A percentile compares a stretch with the other conserved stretches of the same genome.
Conservation (phyloP, 2,888 invertebrate genomes). For the Girardia tigrina region DNA sequence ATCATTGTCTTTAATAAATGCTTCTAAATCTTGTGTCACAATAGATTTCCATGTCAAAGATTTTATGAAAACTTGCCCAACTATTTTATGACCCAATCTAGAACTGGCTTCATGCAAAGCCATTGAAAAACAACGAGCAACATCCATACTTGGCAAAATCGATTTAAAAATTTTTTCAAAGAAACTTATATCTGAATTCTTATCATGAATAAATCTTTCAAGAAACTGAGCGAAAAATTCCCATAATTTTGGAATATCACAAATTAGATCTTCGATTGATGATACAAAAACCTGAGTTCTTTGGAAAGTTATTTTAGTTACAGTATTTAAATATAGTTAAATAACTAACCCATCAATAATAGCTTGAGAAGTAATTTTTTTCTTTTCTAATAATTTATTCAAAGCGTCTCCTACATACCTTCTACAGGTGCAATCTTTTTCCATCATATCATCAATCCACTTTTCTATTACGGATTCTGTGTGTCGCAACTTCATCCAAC, state of each 20-base stretch:
- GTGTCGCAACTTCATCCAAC: not conserved
- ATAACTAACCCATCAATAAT: not conserved
- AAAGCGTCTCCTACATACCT: not conserved
- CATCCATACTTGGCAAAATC: not conserved
- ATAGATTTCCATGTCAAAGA: not conserved
- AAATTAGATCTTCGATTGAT: not conserved
- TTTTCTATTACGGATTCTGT: not conserved
- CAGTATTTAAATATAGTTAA: not conserved
- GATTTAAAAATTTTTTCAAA: not conserved
- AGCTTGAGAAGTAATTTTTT: not conserved
- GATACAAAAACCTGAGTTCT: not conserved
- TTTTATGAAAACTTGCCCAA: not conserved
- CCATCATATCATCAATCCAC: slow-evolving; percentile 10
- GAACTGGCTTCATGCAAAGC: not conserved
- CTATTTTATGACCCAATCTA: not conserved
- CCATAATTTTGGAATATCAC: slow-evolving; percentile 4
- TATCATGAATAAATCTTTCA: slow-evolving; percentile 12
- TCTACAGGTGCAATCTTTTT: not conserved
- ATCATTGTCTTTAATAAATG: not conserved
- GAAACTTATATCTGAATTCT: not conserved
- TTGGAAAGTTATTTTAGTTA: not conserved
- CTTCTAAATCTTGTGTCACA: not conserved
- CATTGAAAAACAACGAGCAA: not conserved
- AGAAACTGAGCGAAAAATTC: slow-evolving; percentile 16
- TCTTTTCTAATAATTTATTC: not conserved